phyloP scores from a whole-genome alignment of 2,797 vertebrate species.

The Tragopan temminckii region DNA sequence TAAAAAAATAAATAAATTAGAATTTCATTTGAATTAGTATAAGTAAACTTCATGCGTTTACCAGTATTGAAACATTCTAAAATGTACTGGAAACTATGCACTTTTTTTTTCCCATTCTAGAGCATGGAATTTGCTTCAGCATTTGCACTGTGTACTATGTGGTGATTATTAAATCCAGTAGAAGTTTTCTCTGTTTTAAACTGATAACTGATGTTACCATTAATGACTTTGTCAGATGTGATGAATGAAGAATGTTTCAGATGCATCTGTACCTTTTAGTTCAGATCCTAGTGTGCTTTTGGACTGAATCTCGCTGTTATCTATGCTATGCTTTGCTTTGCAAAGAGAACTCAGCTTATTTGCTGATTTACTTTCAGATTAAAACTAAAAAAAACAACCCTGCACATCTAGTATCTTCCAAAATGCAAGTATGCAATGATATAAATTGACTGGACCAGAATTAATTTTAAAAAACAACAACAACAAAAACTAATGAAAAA shows the following conservation, averaged over 20 bases:
- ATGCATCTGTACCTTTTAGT: background rate
- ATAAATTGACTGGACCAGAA: background rate
- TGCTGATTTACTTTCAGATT: background rate
- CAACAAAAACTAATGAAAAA: background rate
- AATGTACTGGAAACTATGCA: background rate
- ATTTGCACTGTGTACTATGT: background rate
- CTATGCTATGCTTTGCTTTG: background rate
- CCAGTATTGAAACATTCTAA: background rate
- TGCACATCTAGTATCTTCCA: background rate
- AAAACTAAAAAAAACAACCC: fast-evolving
- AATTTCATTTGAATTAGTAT: background rate
- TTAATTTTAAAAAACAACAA: no score
- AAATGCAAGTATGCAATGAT: background rate
- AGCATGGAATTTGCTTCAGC: background rate
- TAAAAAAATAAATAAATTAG: background rate
- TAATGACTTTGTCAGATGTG: background rate
- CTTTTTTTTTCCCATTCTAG: background rate
- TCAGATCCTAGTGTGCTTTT: background rate
- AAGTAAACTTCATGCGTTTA: background rate
- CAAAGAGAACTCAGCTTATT: background rate
- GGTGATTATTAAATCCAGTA: background rate
- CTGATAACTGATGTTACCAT: background rate
- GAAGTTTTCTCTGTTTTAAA: background rate
- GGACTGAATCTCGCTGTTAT: background rate
- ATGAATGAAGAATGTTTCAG: background rate